Evolutionary conservation across 2,113 vertebrate genomes (phyloP).

Genomic region (Circaetus gallicus): DNA sequence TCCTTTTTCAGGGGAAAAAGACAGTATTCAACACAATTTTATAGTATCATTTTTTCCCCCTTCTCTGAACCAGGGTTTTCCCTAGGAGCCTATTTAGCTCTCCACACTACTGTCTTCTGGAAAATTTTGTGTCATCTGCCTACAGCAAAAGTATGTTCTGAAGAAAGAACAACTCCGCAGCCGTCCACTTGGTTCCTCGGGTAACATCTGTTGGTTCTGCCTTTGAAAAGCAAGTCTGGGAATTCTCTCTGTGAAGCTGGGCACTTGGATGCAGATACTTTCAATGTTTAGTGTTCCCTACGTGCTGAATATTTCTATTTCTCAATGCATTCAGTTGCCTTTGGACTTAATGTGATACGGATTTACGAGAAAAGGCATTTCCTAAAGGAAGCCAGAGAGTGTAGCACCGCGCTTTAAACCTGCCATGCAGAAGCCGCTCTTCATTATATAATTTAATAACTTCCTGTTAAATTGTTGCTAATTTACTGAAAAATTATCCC

Average conservation of each 20-base stretch:
- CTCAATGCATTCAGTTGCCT: neutral
- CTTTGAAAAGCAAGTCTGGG: neutral
- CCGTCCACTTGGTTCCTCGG: neutral
- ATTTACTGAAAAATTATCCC: conserved; percentile 43
- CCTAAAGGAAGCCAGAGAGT: conserved; percentile 29
- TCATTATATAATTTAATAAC: conserved; percentile 23
- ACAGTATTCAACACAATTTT: neutral
- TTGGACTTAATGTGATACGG: neutral
- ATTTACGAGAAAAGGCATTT: conserved; percentile 46
- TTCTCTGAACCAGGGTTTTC: neutral
- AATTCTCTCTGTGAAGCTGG: neutral
- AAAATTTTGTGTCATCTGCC: neutral
- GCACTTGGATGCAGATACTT: neutral
- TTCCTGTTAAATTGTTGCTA: conserved; percentile 47
- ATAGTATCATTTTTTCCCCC: neutral
- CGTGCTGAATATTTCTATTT: neutral
- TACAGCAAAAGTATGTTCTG: neutral
- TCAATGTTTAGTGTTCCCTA: neutral
- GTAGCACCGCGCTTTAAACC: conserved; percentile 8
- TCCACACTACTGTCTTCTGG: neutral
- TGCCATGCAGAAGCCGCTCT: neutral
- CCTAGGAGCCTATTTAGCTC: neutral
- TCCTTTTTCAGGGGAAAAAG: neutral
- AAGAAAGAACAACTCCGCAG: neutral
- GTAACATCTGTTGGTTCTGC: neutral